Conservation (phyloP, 2,888 invertebrate genomes). For the Ennomos erosarius region DNA sequence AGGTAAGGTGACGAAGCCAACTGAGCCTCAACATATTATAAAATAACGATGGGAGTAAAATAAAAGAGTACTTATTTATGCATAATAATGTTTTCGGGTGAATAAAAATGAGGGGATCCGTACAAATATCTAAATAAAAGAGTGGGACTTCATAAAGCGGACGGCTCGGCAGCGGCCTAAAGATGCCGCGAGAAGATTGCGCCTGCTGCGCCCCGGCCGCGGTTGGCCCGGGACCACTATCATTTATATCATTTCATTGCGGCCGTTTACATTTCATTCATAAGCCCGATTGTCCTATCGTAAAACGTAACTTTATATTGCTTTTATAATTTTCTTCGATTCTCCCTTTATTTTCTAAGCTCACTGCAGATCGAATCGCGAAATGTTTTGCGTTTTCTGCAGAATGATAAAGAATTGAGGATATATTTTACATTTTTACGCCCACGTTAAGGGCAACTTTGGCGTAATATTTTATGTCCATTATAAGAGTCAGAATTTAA, state of each 20-base stretch:
- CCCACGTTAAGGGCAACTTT: constrained; percentile 33
- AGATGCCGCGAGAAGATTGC: constrained; percentile 79
- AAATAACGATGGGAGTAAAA: constrained; percentile 81
- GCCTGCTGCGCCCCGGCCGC: constrained; percentile 52
- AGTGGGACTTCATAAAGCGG: constrained; percentile 74
- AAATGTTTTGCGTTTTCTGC: constrained; percentile 27
- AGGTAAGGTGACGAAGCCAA: constrained; percentile 74
- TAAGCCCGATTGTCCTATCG: constrained; percentile 68
- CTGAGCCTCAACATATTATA: constrained; percentile 68
- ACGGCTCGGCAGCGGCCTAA: constrained; percentile 48
- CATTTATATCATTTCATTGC: constrained; percentile 82
- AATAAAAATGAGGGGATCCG: constrained; percentile 79
- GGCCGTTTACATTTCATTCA: constrained; percentile 82
- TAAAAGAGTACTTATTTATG: constrained; percentile 80
- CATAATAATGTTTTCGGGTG: constrained; percentile 78
- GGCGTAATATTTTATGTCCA: constrained; percentile 40
- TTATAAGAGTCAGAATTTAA: constrained; percentile 51
- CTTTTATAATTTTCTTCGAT: constrained; percentile 48
- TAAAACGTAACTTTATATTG: constrained; percentile 61
- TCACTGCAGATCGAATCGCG: constrained; percentile 12
- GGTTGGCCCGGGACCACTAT: constrained; percentile 59
- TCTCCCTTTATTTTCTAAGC: constrained; percentile 30
- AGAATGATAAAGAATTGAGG: constrained; percentile 30
- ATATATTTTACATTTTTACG: constrained; percentile 35
- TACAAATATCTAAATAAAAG: constrained; percentile 82